These are phyloP conservation scores for Leptinotarsa undecemlineata DNA, from an alignment of 1,140 invertebrate species.

Conservation along the genomic window DNA sequence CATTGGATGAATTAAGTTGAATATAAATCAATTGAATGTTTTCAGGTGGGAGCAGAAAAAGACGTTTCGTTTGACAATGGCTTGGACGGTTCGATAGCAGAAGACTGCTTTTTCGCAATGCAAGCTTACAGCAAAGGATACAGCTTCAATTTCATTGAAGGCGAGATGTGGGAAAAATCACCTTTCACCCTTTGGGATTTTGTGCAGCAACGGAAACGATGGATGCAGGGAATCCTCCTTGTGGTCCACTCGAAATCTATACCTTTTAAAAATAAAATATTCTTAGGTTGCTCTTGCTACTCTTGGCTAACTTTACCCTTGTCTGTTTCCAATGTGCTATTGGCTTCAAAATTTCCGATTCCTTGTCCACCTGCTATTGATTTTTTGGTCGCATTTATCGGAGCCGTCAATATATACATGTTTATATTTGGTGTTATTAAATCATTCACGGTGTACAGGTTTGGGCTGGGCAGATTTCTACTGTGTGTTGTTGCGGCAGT, in stretches of 20 bases:
- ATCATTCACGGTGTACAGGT: slow-evolving; percentile 87
- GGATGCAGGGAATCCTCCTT: slow-evolving; percentile 94
- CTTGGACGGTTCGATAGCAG: slow-evolving; percentile 92
- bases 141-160: slow-evolving; percentile 91
- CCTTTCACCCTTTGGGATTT: slow-evolving; percentile 95
- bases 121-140: slow-evolving; percentile 84
- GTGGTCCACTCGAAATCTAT: slow-evolving; percentile 90
- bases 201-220: slow-evolving; percentile 92
- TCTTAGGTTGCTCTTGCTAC: slow-evolving; percentile 88
- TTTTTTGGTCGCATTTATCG: slow-evolving; percentile 85
- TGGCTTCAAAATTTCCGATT: slow-evolving; percentile 83
- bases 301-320: slow-evolving; percentile 93
- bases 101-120: slow-evolving; percentile 97
- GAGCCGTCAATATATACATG: slow-evolving; percentile 92
- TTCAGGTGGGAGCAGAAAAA: slow-evolving; percentile 84
- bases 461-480: slow-evolving; percentile 78
- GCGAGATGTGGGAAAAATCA: slow-evolving; percentile 98
- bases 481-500: slow-evolving; percentile 84
- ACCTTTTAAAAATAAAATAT: slow-evolving; percentile 79
- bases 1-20: too few relatives aligned
- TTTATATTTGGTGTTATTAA: slow-evolving; percentile 95
- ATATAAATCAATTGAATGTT: slow-evolving; percentile 34
- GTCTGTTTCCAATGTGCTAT: slow-evolving; percentile 84
- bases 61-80: slow-evolving; percentile 95
- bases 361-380: slow-evolving; percentile 82